phyloP scores from a whole-genome alignment of 1,140 invertebrate species.

The Sycobia sp. region DNA sequence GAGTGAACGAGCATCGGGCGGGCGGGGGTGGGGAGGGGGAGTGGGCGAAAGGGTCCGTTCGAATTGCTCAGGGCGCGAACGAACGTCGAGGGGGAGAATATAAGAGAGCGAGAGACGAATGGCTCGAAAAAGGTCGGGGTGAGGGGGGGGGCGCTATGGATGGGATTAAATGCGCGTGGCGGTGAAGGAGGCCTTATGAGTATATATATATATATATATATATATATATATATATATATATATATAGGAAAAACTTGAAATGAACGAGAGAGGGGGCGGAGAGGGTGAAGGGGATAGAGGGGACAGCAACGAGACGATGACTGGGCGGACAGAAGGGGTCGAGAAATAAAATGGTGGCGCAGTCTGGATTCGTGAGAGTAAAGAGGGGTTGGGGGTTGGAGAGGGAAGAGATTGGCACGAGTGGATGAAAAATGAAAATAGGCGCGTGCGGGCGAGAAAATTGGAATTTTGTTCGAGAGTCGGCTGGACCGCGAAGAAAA shows the following conservation, averaged over 20 bases:
- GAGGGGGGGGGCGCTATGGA: conserved; percentile 3
- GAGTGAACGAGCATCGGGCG: too few species aligned
- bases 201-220: too few species aligned
- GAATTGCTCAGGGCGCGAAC: conserved; percentile 18
- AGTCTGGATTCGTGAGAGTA: too few species aligned
- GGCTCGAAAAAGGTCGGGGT: neutral
- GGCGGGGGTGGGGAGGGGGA: too few species aligned
- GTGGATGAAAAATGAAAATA: conserved; percentile 26
- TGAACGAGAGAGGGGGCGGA: neutral
- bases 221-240: too few species aligned
- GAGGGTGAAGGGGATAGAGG: neutral
- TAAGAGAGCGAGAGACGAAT: neutral
- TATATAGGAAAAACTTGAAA: too few species aligned
- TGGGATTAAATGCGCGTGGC: too few species aligned
- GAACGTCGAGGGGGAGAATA: neutral
- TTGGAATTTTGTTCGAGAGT: conserved; percentile 13
- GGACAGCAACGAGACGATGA: neutral
- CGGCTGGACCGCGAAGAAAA: neutral
- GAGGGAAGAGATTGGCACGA: neutral
- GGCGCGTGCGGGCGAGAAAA: neutral
- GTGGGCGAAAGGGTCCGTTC: neutral
- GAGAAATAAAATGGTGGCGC: neutral
- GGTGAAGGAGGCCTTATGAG: too few species aligned
- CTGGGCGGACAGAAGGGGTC: neutral
- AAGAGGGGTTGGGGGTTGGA: neutral